phyloP scores from a whole-genome alignment of 2,888 invertebrate species.

The Tipula vernalis region DNA sequence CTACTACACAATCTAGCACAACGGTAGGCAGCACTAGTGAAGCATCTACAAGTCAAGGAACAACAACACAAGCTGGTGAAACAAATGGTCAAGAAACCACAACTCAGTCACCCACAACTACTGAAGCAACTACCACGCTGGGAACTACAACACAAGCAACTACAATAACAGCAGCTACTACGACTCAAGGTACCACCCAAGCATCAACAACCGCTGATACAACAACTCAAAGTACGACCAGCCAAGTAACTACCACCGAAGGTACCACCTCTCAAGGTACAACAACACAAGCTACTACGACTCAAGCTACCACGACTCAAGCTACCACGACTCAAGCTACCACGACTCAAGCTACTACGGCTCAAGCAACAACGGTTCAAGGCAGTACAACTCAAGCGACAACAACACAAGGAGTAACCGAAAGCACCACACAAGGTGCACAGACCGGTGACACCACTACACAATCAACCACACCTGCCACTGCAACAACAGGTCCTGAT shows the following conservation, averaged over 20 bases:
- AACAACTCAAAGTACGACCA: slow-evolving; percentile 14
- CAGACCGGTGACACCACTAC: neutral
- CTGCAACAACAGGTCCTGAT: slow-evolving; percentile 12
- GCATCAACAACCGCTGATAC: slow-evolving; percentile 16
- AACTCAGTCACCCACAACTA: too few species aligned
- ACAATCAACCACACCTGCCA: slow-evolving; percentile 7
- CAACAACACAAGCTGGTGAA: slow-evolving; percentile 14
- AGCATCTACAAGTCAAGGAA: slow-evolving; percentile 20
- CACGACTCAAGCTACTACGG: slow-evolving; percentile 15
- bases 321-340: slow-evolving; percentile 6
- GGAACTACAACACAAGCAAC: too few species aligned
- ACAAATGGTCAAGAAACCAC: neutral
- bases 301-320: slow-evolving; percentile 14
- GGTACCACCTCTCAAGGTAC: too few species aligned
- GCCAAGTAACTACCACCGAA: slow-evolving; percentile 15
- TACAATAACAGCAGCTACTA: too few species aligned
- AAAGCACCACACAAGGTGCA: slow-evolving; percentile 11
- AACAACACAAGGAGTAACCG: slow-evolving; percentile 7
- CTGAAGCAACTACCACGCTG: too few species aligned
- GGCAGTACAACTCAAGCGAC: neutral
- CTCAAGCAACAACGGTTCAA: slow-evolving; percentile 17
- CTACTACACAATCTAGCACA: slow-evolving; percentile 18
- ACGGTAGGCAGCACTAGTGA: slow-evolving; percentile 18
- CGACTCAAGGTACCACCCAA: too few species aligned
- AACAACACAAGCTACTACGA: slow-evolving; percentile 17